phyloP scores from a whole-genome alignment of 2,797 vertebrate species.

The Channa striata region DNA sequence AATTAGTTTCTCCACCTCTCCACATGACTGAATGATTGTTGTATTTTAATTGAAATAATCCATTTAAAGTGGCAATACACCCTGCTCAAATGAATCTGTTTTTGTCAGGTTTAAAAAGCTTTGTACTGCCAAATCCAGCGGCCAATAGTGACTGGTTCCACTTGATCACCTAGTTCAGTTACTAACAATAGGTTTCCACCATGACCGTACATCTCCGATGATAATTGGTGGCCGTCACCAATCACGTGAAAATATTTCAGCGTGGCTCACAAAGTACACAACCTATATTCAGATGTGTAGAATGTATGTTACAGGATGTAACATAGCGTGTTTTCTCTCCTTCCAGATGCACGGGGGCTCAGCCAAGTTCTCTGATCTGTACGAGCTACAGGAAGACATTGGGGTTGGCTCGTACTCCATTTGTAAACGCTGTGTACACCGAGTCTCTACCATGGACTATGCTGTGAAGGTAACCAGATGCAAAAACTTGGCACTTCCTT shows the following conservation, averaged over 20 bases:
- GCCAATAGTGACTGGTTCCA: too few species aligned
- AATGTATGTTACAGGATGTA: not conserved
- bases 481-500: not conserved
- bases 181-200: too few species aligned
- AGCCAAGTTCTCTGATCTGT: conserved; percentile 91
- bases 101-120: too few species aligned
- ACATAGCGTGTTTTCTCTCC: conserved; percentile 5
- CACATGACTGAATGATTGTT: conserved; percentile 3
- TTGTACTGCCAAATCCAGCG: too few species aligned
- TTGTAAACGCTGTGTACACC: conserved; percentile 94
- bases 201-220: not conserved
- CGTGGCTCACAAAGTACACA: conserved; percentile 4
- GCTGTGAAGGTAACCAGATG: conserved; percentile 91
- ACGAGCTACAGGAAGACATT: conserved; percentile 97
- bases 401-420: conserved; percentile 97
- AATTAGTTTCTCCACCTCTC: conserved; percentile 6
- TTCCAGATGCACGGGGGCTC: conserved; percentile 91
- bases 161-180: too few species aligned
- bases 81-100: too few species aligned
- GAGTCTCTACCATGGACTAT: conserved; percentile 92
- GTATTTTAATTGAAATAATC: not conserved
- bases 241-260: not conserved
- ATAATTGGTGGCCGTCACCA: not conserved
- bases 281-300: not conserved
- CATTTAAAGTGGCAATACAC: not conserved